Evolutionary conservation across 2,888 invertebrate species (phyloP).

Genomic region (Lordiphosa andalusiaca): DNA sequence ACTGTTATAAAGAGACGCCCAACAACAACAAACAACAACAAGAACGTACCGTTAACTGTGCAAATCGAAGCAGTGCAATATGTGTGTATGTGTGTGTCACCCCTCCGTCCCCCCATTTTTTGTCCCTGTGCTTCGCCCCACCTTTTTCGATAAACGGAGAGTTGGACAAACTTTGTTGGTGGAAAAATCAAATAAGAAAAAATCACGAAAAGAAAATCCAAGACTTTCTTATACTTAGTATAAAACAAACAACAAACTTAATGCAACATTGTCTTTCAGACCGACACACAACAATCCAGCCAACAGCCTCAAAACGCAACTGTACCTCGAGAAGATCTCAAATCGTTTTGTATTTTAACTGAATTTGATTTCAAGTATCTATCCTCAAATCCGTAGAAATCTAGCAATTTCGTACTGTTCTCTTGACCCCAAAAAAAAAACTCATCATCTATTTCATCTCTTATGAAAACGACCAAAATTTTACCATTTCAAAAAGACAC

Average conservation of each 20-base stretch:
- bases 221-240: constrained; percentile 13
- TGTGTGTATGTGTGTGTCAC: constrained; percentile 33
- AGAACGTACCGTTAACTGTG: constrained; percentile 39
- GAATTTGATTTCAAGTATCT: not conserved
- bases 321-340: not conserved
- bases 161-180: constrained; percentile 3
- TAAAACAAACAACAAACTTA: constrained; percentile 2
- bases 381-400: too few relatives aligned
- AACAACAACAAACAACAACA: constrained; percentile 44
- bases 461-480: too few relatives aligned
- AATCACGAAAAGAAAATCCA: constrained; percentile 5
- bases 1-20: constrained; percentile 38
- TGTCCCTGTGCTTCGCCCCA: constrained; percentile 11
- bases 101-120: constrained; percentile 4
- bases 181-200: not conserved
- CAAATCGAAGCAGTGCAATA: constrained; percentile 36
- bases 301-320: constrained; percentile 6
- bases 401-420: too few relatives aligned
- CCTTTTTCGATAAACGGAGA: constrained; percentile 2
- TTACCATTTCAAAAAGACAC: not conserved
- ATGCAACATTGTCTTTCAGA: constrained; percentile 1
- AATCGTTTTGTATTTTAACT: not conserved
- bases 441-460: too few relatives aligned
- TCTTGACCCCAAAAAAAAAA: too few relatives aligned
- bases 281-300: constrained; percentile 8